A percentile compares a stretch with the other conserved stretches of the same genome.
Evolutionary conservation across 2,113 vertebrate species (phyloP).

Genomic region (Chionomys nivalis): DNA sequence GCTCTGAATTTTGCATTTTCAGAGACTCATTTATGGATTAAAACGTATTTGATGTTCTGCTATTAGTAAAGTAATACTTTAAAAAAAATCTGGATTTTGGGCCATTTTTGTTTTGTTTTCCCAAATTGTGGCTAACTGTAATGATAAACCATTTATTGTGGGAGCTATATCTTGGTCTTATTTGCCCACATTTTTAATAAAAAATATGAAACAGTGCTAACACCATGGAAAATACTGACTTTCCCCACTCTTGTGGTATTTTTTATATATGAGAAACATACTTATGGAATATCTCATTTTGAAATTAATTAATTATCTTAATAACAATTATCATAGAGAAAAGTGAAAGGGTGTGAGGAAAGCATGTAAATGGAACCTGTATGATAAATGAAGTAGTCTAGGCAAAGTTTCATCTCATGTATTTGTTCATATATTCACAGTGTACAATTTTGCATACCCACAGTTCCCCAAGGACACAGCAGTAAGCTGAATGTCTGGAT

Average conservation of each 20-base stretch:
- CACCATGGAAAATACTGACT: neutral
- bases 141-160: neutral
- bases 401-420: neutral
- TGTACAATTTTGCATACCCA: fast-evolving
- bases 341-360: neutral
- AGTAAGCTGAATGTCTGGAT: neutral
- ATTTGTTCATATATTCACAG: neutral
- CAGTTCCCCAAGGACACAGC: neutral
- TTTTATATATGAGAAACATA: neutral
- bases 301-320: neutral
- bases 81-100: neutral
- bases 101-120: neutral
- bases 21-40: neutral
- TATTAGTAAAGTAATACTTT: neutral
- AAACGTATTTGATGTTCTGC: neutral
- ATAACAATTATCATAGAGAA: neutral
- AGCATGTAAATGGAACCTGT: neutral
- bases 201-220: neutral
- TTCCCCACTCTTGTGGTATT: neutral
- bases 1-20: neutral
- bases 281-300: neutral
- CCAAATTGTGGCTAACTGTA: neutral
- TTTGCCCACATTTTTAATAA: neutral
- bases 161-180: neutral
- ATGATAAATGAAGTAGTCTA: neutral